Evolutionary conservation across 2,113 vertebrate species (phyloP), one percentile per base, ranked within the genome.

Genomic region (Arenaria interpres): DNA sequence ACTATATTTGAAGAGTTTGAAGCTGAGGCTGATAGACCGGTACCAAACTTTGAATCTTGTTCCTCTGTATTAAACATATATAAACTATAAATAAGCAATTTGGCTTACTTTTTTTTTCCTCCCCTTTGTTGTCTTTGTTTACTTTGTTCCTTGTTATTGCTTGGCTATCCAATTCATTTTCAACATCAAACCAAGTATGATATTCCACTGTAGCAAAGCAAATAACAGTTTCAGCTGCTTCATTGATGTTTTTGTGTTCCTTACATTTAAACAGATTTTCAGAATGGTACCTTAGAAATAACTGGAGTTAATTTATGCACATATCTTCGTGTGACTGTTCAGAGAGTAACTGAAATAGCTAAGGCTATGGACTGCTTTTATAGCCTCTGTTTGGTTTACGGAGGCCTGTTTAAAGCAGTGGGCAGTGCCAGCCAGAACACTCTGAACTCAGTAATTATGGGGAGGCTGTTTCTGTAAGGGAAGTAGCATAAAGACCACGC

Each of bases 1-100:
- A 89, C 53, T 93, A 9, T 94, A 85, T 93, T 96, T 96, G 88
- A 96, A 95, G 76, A 60, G 54, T 96, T 60, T 93, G 60, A 81
- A 76, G 51, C 64, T 78, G 53, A 93, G 63, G 17, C 30, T 76
- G 54, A 54, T 88, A 85, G 46, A 80, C 12, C 27, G 77, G 14
- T 86, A 91, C 28, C 33, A 43, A 89, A 84, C 21, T 88, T 71
- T 74, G 51, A 81, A 33, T 88, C 27, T 71, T 84, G 19, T 77
- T 75, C 35, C 48, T 87, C 39, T 77, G 4, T 73, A 59, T 78
- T 88, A 78, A 92, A 75, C 35, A 46, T 84, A 76, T 22, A 33
- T 54, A 80, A 88, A 79, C 12, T 35, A 60, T 48, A 83, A 50
- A 46, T 28, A 43, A 83, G 83, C 17, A 84, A 23, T 22, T 53